Conservation (phyloP, 2,797 vertebrate species). For the Avahi laniger region DNA sequence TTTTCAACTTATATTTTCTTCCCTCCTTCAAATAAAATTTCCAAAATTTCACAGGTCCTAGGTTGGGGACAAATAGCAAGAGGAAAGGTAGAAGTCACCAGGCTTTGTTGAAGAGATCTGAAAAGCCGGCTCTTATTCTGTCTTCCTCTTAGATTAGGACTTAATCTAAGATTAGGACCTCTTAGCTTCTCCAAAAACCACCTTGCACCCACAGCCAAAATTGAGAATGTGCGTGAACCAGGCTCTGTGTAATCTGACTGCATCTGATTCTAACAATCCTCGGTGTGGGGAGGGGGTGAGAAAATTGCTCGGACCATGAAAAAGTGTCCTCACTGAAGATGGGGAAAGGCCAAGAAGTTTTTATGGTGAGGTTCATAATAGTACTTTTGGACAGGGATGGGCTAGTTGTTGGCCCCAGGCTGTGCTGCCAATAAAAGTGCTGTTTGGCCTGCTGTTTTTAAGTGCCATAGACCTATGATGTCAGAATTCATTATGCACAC, state of each 20-base stretch:
- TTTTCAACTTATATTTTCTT: background rate
- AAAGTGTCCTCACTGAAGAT: slow-evolving; percentile 72
- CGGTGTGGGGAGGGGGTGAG: slow-evolving; percentile 6
- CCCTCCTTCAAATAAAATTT: background rate
- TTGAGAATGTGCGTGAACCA: slow-evolving; percentile 59
- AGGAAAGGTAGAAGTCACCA: background rate
- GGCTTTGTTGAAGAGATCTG: background rate
- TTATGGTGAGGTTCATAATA: slow-evolving; percentile 82
- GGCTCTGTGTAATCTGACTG: slow-evolving; percentile 58
- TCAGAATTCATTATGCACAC: slow-evolving; percentile 85
- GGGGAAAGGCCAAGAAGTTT: slow-evolving; percentile 79
- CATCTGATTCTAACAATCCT: background rate
- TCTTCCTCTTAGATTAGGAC: slow-evolving; percentile 64
- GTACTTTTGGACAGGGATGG: slow-evolving; percentile 57
- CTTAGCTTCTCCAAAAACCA: slow-evolving; percentile 55
- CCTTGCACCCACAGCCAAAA: slow-evolving; percentile 67
- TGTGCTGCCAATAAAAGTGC: slow-evolving; percentile 80
- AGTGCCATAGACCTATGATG: slow-evolving; percentile 83
- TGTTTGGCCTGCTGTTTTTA: slow-evolving; percentile 79
- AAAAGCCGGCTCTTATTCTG: slow-evolving; percentile 43
- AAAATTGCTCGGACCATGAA: slow-evolving; percentile 82
- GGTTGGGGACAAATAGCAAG: background rate
- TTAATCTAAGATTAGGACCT: too few species aligned
- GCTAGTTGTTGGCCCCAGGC: slow-evolving; percentile 80
- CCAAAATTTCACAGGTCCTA: background rate